Evolutionary conservation across 2,113 vertebrate species (phyloP).

Genomic region (Hippolais icterina): DNA sequence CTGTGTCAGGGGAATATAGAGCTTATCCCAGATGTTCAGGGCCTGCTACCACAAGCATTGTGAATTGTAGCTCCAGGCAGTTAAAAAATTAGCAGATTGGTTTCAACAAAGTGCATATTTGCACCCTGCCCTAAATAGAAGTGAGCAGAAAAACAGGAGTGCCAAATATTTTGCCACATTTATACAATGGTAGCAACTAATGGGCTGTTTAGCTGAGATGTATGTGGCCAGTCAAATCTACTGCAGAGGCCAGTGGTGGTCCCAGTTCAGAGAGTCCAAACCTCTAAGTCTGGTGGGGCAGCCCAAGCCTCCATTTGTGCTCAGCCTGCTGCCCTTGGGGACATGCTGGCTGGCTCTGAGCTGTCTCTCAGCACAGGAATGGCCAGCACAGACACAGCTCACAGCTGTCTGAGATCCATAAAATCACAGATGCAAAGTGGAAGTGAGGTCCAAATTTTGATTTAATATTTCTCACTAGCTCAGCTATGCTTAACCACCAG

Average conservation of each 20-base stretch:
- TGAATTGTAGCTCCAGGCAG: not conserved
- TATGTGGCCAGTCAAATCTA: not conserved
- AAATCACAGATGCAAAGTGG: not conserved
- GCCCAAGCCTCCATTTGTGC: not conserved
- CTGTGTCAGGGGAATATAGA: not conserved
- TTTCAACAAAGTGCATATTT: constrained; percentile 43
- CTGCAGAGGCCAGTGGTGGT: not conserved
- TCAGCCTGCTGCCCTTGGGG: not conserved
- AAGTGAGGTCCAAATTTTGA: not conserved
- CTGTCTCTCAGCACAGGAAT: not conserved
- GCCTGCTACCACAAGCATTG: constrained; percentile 13
- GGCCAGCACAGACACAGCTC: not conserved
- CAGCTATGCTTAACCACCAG: not conserved
- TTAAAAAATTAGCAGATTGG: constrained; percentile 27
- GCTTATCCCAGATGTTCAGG: not conserved
- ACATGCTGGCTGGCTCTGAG: not conserved
- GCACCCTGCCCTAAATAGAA: constrained; percentile 23
- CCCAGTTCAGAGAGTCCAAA: not conserved
- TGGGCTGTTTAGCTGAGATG: not conserved
- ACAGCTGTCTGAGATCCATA: not conserved
- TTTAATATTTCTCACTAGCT: constrained; percentile 2
- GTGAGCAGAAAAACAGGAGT: not conserved
- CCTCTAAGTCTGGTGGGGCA: not conserved
- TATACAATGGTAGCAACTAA: not conserved
- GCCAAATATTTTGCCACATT: constrained; percentile 6